Percentiles rank a stretch among this genome's conserved stretches.
These are phyloP conservation scores for Hiodon alosoides DNA, from an alignment of 2,113 vertebrate species.

Conservation along the genomic window DNA sequence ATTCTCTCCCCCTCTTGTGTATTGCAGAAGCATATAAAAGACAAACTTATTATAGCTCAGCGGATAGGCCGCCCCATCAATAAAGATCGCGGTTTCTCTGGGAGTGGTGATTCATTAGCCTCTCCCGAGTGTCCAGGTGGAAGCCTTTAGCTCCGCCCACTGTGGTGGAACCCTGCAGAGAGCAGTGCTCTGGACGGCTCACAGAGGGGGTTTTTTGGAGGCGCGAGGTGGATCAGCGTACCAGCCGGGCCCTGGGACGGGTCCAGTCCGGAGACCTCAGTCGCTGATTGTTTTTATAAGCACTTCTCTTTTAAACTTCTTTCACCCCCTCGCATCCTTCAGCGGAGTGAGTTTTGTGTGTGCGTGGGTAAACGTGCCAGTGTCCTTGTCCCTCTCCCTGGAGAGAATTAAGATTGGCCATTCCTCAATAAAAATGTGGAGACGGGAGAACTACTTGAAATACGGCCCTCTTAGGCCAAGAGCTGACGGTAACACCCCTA, in stretches of 20 bases:
- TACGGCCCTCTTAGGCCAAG: not conserved
- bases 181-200: not conserved
- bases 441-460: not conserved
- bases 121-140: not conserved
- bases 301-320: too few species aligned
- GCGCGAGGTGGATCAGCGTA: too few species aligned
- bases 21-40: conserved; percentile 40
- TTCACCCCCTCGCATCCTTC: too few species aligned
- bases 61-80: conserved; percentile 39
- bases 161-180: not conserved
- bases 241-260: too few species aligned
- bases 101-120: conserved; percentile 37
- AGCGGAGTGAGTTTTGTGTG: too few species aligned
- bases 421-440: not conserved
- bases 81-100: conserved; percentile 39
- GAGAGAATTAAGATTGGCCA: conserved; percentile 34
- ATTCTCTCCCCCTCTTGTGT: conserved; percentile 47
- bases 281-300: too few species aligned
- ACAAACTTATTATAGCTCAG: conserved; percentile 44
- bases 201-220: too few species aligned
- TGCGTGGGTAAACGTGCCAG: too few species aligned
- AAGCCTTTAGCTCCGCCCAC: not conserved
- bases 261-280: too few species aligned
- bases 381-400: conserved; percentile 20
- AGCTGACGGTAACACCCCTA: conserved; percentile 30